Evolutionary conservation across 2,113 vertebrate species (phyloP).

Genomic region (Apeltes quadracus): DNA sequence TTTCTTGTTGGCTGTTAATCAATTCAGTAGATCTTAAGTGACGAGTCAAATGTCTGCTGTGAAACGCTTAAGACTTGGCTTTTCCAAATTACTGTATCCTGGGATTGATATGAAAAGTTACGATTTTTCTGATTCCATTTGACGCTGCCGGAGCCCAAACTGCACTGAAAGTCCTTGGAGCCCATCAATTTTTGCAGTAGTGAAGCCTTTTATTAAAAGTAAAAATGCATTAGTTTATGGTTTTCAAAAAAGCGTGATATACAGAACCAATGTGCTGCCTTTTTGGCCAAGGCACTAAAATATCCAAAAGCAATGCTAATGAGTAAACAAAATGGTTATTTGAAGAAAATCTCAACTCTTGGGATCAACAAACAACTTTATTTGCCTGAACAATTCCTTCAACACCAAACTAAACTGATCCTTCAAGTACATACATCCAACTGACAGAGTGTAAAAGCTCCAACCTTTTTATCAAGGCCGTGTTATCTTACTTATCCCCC

Average conservation of each 20-base stretch:
- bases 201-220: too few species aligned
- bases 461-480: not conserved
- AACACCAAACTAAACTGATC: slow-evolving; percentile 33
- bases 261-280: not conserved
- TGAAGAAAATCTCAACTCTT: not conserved
- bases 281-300: not conserved
- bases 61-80: not conserved
- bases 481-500: too few species aligned
- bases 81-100: too few species aligned
- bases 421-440: slow-evolving; percentile 46
- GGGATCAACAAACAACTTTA: slow-evolving; percentile 29
- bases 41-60: not conserved
- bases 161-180: too few species aligned
- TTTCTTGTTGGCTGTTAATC: too few species aligned
- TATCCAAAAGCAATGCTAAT: not conserved
- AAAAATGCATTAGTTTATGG: too few species aligned
- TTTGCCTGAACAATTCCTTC: slow-evolving; percentile 48
- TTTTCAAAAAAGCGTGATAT: too few species aligned
- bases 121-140: too few species aligned
- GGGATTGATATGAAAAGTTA: too few species aligned
- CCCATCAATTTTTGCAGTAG: too few species aligned
- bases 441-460: not conserved
- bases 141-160: too few species aligned
- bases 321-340: not conserved
- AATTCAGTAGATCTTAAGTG: not conserved